phyloP scores from a whole-genome alignment of 2,113 vertebrate genomes.

The Hippocampus mohnikei region DNA sequence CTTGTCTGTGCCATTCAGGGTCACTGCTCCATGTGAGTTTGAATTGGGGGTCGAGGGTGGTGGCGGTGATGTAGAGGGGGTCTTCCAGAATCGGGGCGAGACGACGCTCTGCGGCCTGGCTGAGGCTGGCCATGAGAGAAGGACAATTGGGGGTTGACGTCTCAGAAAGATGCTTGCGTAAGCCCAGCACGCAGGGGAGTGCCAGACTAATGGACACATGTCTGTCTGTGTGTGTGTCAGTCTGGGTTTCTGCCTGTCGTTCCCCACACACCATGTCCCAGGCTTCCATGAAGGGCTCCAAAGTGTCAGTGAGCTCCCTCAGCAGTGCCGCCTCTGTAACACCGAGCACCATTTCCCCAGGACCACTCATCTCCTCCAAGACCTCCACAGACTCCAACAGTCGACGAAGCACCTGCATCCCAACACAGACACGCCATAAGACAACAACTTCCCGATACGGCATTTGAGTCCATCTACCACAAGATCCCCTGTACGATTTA shows the following conservation, averaged over 20 bases:
- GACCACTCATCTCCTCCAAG: slow-evolving; percentile 73
- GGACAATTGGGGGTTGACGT: slow-evolving; percentile 66
- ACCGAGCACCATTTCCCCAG: slow-evolving; percentile 63
- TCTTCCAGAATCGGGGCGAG: slow-evolving; percentile 72
- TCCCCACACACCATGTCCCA: slow-evolving; percentile 76
- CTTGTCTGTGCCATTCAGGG: slow-evolving; percentile 75
- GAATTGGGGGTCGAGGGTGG: slow-evolving; percentile 77
- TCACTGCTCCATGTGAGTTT: slow-evolving; percentile 80
- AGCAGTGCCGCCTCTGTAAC: slow-evolving; percentile 64
- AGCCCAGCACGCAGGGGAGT: slow-evolving; percentile 74
- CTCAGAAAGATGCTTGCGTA: slow-evolving; percentile 77
- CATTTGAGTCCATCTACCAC: neutral
- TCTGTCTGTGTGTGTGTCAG: slow-evolving; percentile 58
- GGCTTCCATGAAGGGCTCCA: slow-evolving; percentile 78
- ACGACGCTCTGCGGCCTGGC: slow-evolving; percentile 66
- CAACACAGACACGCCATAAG: neutral
- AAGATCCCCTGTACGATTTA: neutral
- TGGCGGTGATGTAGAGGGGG: slow-evolving; percentile 74
- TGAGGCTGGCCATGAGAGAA: slow-evolving; percentile 60
- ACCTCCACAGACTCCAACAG: slow-evolving; percentile 75
- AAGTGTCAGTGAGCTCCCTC: slow-evolving; percentile 69
- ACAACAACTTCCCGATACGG: neutral
- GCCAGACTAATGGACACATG: slow-evolving; percentile 75
- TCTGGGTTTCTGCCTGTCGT: slow-evolving; percentile 48
- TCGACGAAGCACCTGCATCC: slow-evolving; percentile 62